Evolutionary conservation across 1,140 invertebrate genomes (phyloP), one percentile per base, ranked within the genome.

Genomic region (Halyomorpha halys): DNA sequence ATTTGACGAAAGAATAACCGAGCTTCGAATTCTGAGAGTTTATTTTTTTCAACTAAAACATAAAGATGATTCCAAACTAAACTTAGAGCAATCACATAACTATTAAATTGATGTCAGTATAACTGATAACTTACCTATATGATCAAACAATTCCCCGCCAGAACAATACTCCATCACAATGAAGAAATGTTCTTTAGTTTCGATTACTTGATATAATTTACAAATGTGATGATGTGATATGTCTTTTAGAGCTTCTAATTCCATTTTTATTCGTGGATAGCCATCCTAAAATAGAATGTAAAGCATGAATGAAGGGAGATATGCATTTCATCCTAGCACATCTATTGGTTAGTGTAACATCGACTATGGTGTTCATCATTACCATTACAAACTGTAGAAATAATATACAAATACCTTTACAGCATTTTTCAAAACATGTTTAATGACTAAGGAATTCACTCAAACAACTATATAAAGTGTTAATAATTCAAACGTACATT

Each of bases 121-220:
- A 18, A 39, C 5, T 39, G 34, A 39, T 39, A 39, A 44, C 25
- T 60, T 30, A 67, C 67, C 66, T 21, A 72, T 70, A 68, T 91
- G 90, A 76, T 92, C 89, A 76, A 92, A 91, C 21, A 91, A 73
- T 75, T 91, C 90, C 62, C 90, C 90, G 45, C 87, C 87, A 63
- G 83, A 82, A 72, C 89, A 92, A 71, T 91, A 89, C 78, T 91
- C 89, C 68, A 91, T 78, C 44, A 91, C 77, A 72, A 89, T 78
- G 70, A 83, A 87, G 70, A 84, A 84, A 70, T 83, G 82, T 8
- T 78, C 78, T 0, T 83, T 79, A 3, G 86, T 90, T 74, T 92
- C 88, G 66, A 90, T 82, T 6, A 89, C 84, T 79, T 94, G 87
- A 76, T 86, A 91, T 4, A 94, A 73, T 76, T 86, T 84, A 71